phyloP scores from a whole-genome alignment of 2,888 invertebrate genomes.

The Nephrotoma flavescens region DNA sequence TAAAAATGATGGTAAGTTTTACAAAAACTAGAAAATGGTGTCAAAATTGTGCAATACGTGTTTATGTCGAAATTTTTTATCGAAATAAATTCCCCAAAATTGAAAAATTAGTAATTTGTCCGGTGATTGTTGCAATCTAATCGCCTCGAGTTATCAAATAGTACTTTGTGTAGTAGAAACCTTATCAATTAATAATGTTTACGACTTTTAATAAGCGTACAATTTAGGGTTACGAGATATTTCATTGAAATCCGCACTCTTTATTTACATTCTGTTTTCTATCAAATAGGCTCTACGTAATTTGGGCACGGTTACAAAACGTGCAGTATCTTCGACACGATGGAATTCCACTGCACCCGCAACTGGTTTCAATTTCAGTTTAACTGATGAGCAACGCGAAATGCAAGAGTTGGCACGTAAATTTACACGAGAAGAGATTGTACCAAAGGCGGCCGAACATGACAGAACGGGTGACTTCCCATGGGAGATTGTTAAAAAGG shows the following conservation, averaged over 20 bases:
- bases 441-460: slow-evolving; percentile 69
- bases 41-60: neutral
- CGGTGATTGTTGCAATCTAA: neutral
- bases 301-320: neutral
- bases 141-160: neutral
- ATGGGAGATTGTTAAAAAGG: slow-evolving; percentile 79
- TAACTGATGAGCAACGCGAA: slow-evolving; percentile 47
- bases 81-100: neutral
- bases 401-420: slow-evolving; percentile 70
- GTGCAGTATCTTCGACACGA: neutral
- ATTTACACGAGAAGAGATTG: slow-evolving; percentile 74
- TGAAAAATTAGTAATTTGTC: too few species aligned
- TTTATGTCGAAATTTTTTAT: neutral
- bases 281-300: neutral
- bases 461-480: slow-evolving; percentile 70
- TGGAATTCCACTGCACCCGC: neutral
- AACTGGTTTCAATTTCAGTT: slow-evolving; percentile 6
- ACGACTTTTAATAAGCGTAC: neutral
- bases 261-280: neutral
- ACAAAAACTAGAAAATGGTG: neutral
- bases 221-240: neutral
- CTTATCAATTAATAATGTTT: neutral
- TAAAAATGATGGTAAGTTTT: neutral
- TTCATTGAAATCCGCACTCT: neutral
- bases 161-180: neutral